phyloP scores from a whole-genome alignment of 2,888 invertebrate species.

The Neoaliturus tenellus region DNA sequence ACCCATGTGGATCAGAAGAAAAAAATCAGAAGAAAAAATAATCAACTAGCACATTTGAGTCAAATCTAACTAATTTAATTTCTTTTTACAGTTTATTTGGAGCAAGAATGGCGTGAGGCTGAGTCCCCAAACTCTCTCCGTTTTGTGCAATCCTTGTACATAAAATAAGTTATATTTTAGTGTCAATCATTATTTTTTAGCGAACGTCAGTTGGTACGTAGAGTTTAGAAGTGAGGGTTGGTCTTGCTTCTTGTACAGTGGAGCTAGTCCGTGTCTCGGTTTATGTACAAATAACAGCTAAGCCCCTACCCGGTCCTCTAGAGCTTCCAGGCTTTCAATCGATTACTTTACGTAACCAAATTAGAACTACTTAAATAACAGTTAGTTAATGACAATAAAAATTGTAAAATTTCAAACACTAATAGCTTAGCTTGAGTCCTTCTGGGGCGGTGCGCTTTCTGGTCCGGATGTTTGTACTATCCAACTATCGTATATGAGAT shows the following conservation, averaged over 20 bases:
- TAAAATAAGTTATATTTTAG: constrained; percentile 58
- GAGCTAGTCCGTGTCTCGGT: constrained; percentile 38
- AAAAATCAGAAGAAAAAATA: too few relatives aligned
- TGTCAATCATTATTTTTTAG: constrained; percentile 58
- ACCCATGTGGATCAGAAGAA: too few relatives aligned
- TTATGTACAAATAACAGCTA: constrained; percentile 27
- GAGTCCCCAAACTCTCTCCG: background rate
- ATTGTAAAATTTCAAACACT: constrained; percentile 38
- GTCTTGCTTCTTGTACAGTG: constrained; percentile 36
- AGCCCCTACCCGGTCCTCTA: background rate
- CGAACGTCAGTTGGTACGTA: constrained; percentile 44
- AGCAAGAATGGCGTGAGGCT: constrained; percentile 37
- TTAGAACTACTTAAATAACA: constrained; percentile 27
- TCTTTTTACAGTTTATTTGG: background rate
- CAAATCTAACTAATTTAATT: background rate
- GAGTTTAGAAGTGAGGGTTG: constrained; percentile 22
- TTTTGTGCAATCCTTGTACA: constrained; percentile 54
- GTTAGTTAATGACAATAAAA: constrained; percentile 56
- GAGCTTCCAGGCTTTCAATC: constrained; percentile 52
- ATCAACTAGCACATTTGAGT: too few relatives aligned
- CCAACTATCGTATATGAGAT: background rate
- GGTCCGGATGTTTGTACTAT: constrained; percentile 19
- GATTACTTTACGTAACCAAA: background rate
- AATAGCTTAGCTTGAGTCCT: constrained; percentile 23
- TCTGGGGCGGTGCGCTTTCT: background rate